Conservation (phyloP, 2,113 vertebrate genomes). For the Bubo blakistoni region DNA sequence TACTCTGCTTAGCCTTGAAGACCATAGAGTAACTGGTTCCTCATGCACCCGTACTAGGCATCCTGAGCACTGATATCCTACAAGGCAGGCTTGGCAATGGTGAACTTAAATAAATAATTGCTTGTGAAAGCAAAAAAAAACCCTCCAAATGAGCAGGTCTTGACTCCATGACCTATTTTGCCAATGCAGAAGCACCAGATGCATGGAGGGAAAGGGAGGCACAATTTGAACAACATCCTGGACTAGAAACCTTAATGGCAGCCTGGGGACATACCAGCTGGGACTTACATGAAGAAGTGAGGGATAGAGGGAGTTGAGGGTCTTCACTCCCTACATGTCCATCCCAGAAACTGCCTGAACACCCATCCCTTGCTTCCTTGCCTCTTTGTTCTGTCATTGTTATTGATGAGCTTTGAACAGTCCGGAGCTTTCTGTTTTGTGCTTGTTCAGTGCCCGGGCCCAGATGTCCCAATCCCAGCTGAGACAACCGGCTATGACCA, state of each 20-base stretch:
- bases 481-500: neutral
- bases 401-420: neutral
- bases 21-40: neutral
- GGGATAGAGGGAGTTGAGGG: neutral
- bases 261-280: neutral
- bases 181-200: neutral
- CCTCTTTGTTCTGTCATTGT: neutral
- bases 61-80: neutral
- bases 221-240: no score
- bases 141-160: neutral
- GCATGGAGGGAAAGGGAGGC: neutral
- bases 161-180: neutral
- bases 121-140: neutral
- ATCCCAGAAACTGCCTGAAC: neutral
- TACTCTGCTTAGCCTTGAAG: neutral
- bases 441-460: neutral
- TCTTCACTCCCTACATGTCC: neutral
- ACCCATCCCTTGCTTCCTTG: neutral
- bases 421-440: neutral
- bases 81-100: neutral
- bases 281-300: neutral
- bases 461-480: neutral
- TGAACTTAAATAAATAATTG: neutral
- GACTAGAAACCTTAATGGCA: neutral
- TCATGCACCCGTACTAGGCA: accelerated